A percentile compares a stretch with the other conserved stretches of the same genome.
Evolutionary conservation across 2,888 invertebrate species (phyloP).

Genomic region (Tachina lurida): DNA sequence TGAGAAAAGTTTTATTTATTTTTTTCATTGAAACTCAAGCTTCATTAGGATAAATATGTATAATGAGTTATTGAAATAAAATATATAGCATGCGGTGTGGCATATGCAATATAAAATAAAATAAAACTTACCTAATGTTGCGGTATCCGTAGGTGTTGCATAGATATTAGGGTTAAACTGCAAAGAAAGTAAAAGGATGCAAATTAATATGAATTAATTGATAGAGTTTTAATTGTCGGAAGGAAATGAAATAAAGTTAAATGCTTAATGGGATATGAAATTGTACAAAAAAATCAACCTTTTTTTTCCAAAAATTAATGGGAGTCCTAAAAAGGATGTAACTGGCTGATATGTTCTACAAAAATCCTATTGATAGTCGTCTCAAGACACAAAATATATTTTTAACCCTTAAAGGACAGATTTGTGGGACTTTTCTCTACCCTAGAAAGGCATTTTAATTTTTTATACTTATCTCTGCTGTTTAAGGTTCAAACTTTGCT

Average conservation of each 20-base stretch:
- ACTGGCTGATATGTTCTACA: too few relatives aligned
- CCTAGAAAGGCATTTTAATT: too few relatives aligned
- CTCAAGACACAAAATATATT: too few relatives aligned
- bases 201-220: slow-evolving; percentile 42
- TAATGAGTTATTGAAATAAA: slow-evolving; percentile 24
- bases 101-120: slow-evolving; percentile 9
- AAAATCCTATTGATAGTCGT: too few relatives aligned
- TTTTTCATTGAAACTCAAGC: background rate
- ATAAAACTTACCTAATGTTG: slow-evolving; percentile 66
- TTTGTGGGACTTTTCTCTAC: too few relatives aligned
- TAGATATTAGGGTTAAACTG: slow-evolving; percentile 64
- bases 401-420: too few relatives aligned
- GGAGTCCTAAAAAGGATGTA: too few relatives aligned
- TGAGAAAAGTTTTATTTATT: slow-evolving; percentile 1
- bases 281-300: background rate
- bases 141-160: slow-evolving; percentile 70
- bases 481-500: too few relatives aligned
- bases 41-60: slow-evolving; percentile 50
- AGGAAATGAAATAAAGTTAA: slow-evolving; percentile 34
- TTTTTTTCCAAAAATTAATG: too few relatives aligned
- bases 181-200: slow-evolving; percentile 60
- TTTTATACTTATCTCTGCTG: too few relatives aligned
- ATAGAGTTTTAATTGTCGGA: slow-evolving; percentile 41
- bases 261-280: background rate
- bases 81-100: background rate